phyloP scores from a whole-genome alignment of 2,888 invertebrate species.

The Elegia similella region DNA sequence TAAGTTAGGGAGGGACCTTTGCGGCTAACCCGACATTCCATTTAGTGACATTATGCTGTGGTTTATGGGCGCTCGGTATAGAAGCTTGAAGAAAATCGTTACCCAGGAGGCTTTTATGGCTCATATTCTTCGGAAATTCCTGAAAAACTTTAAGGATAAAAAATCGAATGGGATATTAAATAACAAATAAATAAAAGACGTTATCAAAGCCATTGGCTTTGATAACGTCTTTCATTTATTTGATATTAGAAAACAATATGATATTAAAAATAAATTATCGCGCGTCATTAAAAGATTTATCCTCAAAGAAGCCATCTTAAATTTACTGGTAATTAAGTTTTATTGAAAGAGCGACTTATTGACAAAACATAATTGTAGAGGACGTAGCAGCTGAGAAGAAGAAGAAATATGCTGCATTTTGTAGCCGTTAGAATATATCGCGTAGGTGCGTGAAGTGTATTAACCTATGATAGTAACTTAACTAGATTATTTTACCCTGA shows the following conservation, averaged over 20 bases:
- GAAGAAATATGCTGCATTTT: too few species aligned
- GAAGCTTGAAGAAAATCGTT: slow-evolving; percentile 8
- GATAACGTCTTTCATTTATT: too few species aligned
- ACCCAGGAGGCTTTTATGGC: slow-evolving; percentile 1
- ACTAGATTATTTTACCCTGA: too few species aligned
- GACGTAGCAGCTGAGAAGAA: too few species aligned
- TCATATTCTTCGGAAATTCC: background rate
- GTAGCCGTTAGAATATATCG: too few species aligned
- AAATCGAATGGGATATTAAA: background rate
- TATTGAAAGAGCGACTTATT: too few species aligned
- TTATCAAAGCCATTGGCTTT: background rate
- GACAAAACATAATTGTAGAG: too few species aligned
- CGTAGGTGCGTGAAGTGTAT: too few species aligned
- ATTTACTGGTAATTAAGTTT: background rate
- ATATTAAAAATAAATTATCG: background rate
- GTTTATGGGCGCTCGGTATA: background rate
- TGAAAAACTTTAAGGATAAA: background rate
- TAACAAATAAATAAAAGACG: background rate
- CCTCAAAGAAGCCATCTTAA: background rate
- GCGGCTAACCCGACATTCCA: background rate
- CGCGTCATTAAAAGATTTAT: background rate
- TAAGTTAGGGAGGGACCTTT: background rate
- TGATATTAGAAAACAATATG: too few species aligned
- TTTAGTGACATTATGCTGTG: background rate
- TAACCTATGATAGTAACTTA: too few species aligned